Evolutionary conservation across 2,113 vertebrate genomes (phyloP), one percentile per base, ranked within the genome.

Genomic region (Asarcornis scutulata): DNA sequence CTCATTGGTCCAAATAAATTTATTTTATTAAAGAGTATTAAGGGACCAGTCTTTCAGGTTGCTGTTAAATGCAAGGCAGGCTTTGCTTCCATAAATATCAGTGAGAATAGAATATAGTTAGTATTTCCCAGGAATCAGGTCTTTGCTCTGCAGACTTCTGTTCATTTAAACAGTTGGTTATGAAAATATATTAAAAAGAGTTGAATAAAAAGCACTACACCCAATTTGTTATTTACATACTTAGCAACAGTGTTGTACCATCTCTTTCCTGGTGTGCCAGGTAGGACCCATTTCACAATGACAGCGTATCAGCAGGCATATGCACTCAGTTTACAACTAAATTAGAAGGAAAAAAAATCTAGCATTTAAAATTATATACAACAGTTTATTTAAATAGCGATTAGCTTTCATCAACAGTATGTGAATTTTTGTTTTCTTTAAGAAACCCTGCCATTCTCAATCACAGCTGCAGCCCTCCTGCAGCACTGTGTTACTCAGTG

Each of bases 1-100:
- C 77, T 91, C 62, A 60, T 82, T 95, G 92, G 89, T 93, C 89
- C 83, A 96, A 96, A 91, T 88, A 95, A 97, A 79, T 60, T 48
- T 48, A 48, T 48, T 48, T 48, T 48, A 48, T 48, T 48, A 48
- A 48, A 10, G 83, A 74, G 91, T 93, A 91, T 95, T 94, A 89
- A 87, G 71, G 74, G 88, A 95, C 92, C 83, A 85, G 94, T 95
- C 83, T 96, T 96, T 96, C 96, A 95, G 92, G 96, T 94, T 95
- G 88, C 36, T 89, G 90, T 91, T 82, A 92, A 92, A 89, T 66
- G 58, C 69, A 87, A 17, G 23, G 50, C 63, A 83, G 58, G 66
- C 58, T 94, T 90, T 80, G 44, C 91, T 93, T 93, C 90, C 71
- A 71, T 26, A 81, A 93, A 82, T 90, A 60, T 76, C 88, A 95